Conservation (phyloP, 2,888 invertebrate genomes). For the Ectemnius lituratus region DNA sequence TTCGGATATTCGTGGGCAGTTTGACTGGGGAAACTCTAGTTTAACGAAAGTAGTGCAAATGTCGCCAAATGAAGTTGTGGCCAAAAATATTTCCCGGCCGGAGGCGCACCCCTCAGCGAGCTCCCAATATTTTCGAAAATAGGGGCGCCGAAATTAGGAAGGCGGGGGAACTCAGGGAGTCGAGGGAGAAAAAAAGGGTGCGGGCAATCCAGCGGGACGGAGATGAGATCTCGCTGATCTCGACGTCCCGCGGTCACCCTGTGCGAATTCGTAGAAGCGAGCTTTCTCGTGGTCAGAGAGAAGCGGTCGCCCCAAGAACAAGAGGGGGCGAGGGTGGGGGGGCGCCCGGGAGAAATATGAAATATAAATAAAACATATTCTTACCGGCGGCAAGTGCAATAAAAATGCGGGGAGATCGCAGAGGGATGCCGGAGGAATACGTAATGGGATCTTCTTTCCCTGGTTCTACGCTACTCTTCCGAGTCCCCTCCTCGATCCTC, state of each 20-base stretch:
- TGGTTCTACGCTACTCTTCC: constrained; percentile 26
- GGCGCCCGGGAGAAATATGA: constrained; percentile 70
- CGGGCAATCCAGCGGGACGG: neutral
- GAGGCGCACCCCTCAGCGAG: constrained; percentile 6
- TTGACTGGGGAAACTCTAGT: too few species aligned
- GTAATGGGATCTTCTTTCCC: constrained; percentile 62
- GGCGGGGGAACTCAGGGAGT: neutral
- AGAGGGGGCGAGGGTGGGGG: constrained; percentile 20
- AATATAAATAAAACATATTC: constrained; percentile 78
- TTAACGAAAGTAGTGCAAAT: constrained; percentile 14
- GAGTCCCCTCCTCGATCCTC: constrained; percentile 1
- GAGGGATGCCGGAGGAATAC: constrained; percentile 76
- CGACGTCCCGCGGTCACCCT: constrained; percentile 63
- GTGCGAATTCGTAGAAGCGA: constrained; percentile 54
- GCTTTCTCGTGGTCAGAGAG: constrained; percentile 43
- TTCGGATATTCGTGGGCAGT: neutral
- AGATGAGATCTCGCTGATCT: constrained; percentile 30
- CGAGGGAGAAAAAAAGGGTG: constrained; percentile 19
- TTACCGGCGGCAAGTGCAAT: constrained; percentile 70
- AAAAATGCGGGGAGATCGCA: constrained; percentile 75
- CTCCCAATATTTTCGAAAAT: constrained; percentile 24
- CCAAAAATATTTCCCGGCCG: constrained; percentile 41
- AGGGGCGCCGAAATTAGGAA: constrained; percentile 30
- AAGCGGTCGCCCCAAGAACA: constrained; percentile 4
- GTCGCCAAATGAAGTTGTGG: constrained; percentile 32